A percentile compares a stretch with the other conserved stretches of the same genome.
Conservation (phyloP, 2,113 vertebrate species). For the Callaeas wilsoni region DNA sequence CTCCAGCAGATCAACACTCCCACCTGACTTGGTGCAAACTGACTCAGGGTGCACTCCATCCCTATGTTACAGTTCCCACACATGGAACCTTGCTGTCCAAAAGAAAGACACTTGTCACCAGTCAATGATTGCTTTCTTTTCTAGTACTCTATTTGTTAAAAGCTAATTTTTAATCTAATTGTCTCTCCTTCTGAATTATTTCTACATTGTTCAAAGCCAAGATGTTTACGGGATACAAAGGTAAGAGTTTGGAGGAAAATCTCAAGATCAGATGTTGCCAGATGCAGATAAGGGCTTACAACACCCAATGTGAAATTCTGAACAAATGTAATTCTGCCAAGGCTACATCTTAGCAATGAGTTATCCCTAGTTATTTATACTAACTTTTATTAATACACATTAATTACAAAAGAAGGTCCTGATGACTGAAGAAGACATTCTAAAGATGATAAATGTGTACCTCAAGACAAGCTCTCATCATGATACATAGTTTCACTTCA, state of each 20-base stretch:
- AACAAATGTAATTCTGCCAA: neutral
- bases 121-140: neutral
- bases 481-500: neutral
- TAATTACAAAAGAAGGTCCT: neutral
- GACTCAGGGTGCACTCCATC: neutral
- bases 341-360: neutral
- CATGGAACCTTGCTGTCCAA: neutral
- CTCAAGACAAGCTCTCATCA: neutral
- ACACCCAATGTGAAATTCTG: neutral
- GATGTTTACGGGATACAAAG: neutral
- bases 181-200: neutral
- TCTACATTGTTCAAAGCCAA: neutral
- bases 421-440: neutral
- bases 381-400: neutral
- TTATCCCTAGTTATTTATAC: neutral
- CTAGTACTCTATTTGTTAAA: neutral
- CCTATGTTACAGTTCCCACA: neutral
- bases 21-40: neutral
- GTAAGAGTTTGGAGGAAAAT: neutral
- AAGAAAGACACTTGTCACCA: neutral
- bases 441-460: neutral
- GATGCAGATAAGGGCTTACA: neutral
- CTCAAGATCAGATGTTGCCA: neutral
- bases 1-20: neutral
- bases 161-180: neutral